Evolutionary conservation across 2,113 vertebrate species (phyloP), one percentile per base, ranked within the genome.

Genomic region (Edolisoma coerulescens): DNA sequence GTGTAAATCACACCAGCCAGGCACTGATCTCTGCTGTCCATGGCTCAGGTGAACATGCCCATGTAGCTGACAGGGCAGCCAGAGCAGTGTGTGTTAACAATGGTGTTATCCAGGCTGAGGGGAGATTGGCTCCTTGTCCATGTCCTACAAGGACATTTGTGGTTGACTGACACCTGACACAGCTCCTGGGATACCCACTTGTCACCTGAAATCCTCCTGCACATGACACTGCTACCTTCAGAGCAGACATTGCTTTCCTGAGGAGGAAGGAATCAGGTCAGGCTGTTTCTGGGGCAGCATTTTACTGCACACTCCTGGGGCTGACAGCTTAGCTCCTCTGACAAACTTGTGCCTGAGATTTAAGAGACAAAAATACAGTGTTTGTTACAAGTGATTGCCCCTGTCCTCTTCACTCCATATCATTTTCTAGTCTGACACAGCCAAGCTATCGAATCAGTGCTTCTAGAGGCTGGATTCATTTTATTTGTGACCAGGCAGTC

Each of bases 401-500:
- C 23, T 64, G 82, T 92, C 64, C 71, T 84, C 68, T 84, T 68
- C 85, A 87, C 74, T 78, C 60, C 64, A 3, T 61, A 60, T 93
- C 3, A 67, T 69, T 94, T 93, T 71, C 50, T 47, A 86, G 59
- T 60, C 60, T 87, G 89, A 67, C 71, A 68, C 10, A 73, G 86
- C 82, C 77, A 73, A 39, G 73, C 91, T 95, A 95, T 56, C 1
- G 0, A 90, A 88, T 96, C 77, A 73, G 90, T 87, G 64, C 68
- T 93, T 88, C 95, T 76, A 90, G 74, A 88, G 79, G 7, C 84
- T 96, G 77, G 50, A 77, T 94, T 97, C 3, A 64, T 93, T 96
- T 97, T 94, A 83, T 74, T 77, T 96, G 91, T 91, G 89, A 92
- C 84, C 33, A 74, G 68, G 92, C 78, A 84, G 81, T 95, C 56